Conservation (phyloP, 2,113 vertebrate genomes). For the Emydocephalus ijimae region DNA sequence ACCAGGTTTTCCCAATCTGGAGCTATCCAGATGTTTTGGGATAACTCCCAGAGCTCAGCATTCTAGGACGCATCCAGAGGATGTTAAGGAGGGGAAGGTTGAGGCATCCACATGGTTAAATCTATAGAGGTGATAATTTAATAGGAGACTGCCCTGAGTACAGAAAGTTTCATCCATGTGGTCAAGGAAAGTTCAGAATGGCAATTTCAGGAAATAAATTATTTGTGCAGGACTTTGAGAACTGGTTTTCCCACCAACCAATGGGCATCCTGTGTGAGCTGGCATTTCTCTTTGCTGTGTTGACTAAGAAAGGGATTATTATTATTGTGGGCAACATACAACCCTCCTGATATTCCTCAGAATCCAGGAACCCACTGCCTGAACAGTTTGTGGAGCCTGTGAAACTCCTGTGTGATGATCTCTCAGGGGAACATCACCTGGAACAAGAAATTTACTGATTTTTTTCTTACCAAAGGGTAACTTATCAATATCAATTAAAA, state of each 20-base stretch:
- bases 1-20: background rate
- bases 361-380: background rate
- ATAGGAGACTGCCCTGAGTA: background rate
- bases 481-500: background rate
- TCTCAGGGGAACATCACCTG: background rate
- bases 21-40: background rate
- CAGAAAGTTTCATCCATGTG: background rate
- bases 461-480: background rate
- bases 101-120: background rate
- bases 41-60: background rate
- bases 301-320: background rate
- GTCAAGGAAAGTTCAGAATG: background rate
- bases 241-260: background rate
- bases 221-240: background rate
- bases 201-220: background rate
- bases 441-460: background rate
- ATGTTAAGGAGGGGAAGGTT: background rate
- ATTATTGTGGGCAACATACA: background rate
- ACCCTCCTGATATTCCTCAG: background rate
- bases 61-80: background rate
- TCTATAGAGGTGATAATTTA: background rate
- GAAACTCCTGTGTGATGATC: background rate
- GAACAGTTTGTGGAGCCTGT: background rate
- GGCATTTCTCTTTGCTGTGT: background rate
- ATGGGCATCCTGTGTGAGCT: background rate